Evolutionary conservation across 2,888 invertebrate genomes (phyloP), one percentile per base, ranked within the genome.

Genomic region (Callinectes sapidus): DNA sequence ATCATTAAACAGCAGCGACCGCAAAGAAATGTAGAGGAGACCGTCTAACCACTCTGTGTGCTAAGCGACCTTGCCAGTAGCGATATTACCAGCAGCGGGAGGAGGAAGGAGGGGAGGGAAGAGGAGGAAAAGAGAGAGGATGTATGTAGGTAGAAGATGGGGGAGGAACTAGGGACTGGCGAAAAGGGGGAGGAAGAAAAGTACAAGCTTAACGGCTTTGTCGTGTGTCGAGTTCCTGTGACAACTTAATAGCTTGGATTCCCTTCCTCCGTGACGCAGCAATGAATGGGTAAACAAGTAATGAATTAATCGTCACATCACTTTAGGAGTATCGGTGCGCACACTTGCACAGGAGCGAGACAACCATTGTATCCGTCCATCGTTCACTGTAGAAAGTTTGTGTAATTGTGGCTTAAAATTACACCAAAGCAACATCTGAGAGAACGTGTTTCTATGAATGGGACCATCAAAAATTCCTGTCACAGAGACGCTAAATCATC

Each of bases 51-150:
- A n/a, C 35, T 81, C 16, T 0, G 35, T 81, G 35, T 81, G 81
- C 81, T 81, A 35, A 81, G 81, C 81, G 81, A 35, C 81, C 81
- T 81, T 81, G 81, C 81, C 81, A 16, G 81, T 35, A 32, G 81
- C 81, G 13, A 32, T 18, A 81, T 18, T 81, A 81, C 81, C 81
- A 81, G 35, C 81, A 32, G 81, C 14, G 81, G n/a, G 81, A 81
- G 18, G 18, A 35, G 35, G 81, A 81, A 13, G 81, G 35, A 35
- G 81, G n/a, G 81, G 81, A 35, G 81, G 81, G 35, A 35, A 81
- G 35, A 35, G 81, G 81, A 35, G 35, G 81, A 81, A 5, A n/a
- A 35, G 81, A 81, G 35, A 18, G 18, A 32, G 81, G 5, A 28
- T 32, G 81, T 32, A 81, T 14, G 35, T 81, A 81, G 35, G 18